phyloP scores from a whole-genome alignment of 2,113 vertebrate species.

The Hydrochoerus hydrochaeris region DNA sequence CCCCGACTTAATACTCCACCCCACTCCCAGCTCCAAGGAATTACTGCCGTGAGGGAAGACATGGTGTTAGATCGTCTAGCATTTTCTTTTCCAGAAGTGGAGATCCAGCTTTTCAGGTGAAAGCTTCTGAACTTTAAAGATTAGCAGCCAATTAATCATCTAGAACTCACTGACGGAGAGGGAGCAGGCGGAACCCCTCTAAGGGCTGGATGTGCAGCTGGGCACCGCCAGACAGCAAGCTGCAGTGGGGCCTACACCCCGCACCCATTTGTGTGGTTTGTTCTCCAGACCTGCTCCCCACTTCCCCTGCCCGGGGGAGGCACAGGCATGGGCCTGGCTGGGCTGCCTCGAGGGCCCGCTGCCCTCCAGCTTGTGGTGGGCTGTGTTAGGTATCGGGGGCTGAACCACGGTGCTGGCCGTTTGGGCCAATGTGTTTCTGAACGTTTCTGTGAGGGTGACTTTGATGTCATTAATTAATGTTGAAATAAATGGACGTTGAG shows the following conservation, averaged over 20 bases:
- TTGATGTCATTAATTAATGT: neutral
- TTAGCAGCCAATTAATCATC: neutral
- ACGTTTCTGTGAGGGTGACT: neutral
- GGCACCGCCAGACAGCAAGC: neutral
- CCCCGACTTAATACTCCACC: too few species aligned
- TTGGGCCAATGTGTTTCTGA: neutral
- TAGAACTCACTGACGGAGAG: neutral
- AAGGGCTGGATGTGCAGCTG: too few species aligned
- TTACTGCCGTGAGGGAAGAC: neutral
- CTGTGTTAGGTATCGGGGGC: neutral
- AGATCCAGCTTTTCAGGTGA: neutral
- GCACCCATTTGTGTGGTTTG: neutral
- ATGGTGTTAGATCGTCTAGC: too few species aligned
- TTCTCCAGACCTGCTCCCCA: neutral
- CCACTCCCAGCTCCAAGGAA: neutral
- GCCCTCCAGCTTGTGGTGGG: neutral
- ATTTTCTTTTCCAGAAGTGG: neutral
- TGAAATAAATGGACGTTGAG: neutral
- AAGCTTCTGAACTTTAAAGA: neutral
- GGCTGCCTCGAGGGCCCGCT: neutral
- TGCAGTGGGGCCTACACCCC: neutral
- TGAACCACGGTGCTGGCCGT: neutral
- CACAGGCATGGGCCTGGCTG: accelerated
- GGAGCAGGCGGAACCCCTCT: accelerated
- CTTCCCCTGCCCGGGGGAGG: neutral